Base-by-base conservation (phyloP, 1,140 invertebrate species). In the Frieseomelitta varia region DNA sequence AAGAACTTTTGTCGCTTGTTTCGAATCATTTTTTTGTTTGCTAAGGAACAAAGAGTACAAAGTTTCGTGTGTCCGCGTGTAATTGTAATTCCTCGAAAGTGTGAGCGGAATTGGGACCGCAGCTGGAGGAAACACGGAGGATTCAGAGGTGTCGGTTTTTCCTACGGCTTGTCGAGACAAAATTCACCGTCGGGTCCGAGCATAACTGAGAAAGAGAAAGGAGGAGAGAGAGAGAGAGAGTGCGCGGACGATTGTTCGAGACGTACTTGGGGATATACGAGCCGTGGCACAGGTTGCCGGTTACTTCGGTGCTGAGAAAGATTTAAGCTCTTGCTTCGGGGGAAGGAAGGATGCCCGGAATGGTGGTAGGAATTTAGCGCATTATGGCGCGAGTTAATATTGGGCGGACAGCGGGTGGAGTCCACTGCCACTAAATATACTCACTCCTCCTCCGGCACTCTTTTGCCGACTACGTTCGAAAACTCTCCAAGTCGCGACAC, bases 361-460 rank as follows among this genome's bases (percentile, higher is more conserved):
- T 84, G 86, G 88, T 91, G 88, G 76, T 90, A 87, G 86, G 85
- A 91, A 92, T 91, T 93, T 92, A 91, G 88, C 91, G 91, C 92
- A 90, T 93, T 93, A 93, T 90, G 85, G 83, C 86, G 87, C 88
- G 88, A 91, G 92, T 91, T 91, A 92, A 92, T 92, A 92, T 93
- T 92, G 90, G 91, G 88, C 90, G 91, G 92, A 92, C 92, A 90
- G 91, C 80, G 86, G 88, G 91, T 91, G 91, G 88, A 87, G 89
- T 91, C 83, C 88, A 88, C 87, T 90, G 85, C 87, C 84, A 89
- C 91, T 90, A 92, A 92, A 91, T 91, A 91, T 92, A 88, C 85
- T 83, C 90, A 61, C 80, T 58, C 74, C 83, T 79, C 86, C 78
- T 58, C 76, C 69, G 58, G 56, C 53, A 21, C 84, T 74, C 65